Base-by-base conservation (phyloP, 2,113 vertebrate genomes). In the Alaudala cheleensis region DNA sequence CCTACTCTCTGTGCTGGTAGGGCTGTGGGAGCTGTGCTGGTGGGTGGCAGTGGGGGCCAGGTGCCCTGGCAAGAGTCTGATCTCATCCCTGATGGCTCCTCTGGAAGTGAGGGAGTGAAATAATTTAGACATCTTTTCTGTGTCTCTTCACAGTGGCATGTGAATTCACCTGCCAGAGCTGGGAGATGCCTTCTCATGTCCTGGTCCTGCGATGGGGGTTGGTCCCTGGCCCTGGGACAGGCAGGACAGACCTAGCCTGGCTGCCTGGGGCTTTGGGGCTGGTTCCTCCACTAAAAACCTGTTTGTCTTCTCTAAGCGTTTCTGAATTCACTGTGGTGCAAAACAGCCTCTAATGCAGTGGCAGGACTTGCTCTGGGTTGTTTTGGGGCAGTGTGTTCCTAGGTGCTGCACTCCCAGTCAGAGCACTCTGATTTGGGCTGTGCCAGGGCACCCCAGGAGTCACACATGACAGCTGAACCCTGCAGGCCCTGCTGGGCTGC, bases 161-260 rank as follows among this genome's bases (percentile, higher is more conserved):
- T 45, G 60, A 73, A 44, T 83, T 86, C 50, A 70, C 70, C 50
- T 87, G 76, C n/a, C 44, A 4, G 74, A 26, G 82, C 62, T 65
- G 44, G 50, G 67, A 79, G 81, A 20, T 64, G 72, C 66, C 51
- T 60, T 24, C 29, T 76, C 18, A 7, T 29, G 45, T 37, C 40
- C 2, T 31, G 3, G n/a, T 51, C 23, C 13, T 0, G 0, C 40
- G 45, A n/a, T 45, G 15, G 53, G 9, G 4, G 15, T 40, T 85
- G 21, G 28, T 72, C 31, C 19, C 51, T 4, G 58, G 50, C 5
- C 1, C 33, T 6, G 37, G 54, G 53, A 24, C 44, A 5, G 80
- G 10, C 58, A 47, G 80, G 20, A 28, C 21, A 14, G 57, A 53
- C 66, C 42, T 49, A 26, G 10, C 33, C 18, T 33, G 12, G 37